phyloP scores from a whole-genome alignment of 2,113 vertebrate species.

The Heloderma charlesbogerti region DNA sequence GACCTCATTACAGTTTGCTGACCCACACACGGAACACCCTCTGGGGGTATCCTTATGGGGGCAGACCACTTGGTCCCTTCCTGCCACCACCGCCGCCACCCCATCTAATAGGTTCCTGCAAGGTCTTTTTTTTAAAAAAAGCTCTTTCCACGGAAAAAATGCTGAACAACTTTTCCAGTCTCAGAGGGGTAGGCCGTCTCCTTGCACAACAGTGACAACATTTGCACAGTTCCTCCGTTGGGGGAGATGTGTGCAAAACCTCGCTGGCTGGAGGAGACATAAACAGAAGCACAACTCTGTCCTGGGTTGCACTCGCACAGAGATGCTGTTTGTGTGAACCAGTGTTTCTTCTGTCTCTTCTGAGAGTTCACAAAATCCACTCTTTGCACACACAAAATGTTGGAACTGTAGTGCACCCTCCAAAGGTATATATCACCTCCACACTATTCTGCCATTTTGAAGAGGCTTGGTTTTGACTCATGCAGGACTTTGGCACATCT shows the following conservation, averaged over 20 bases:
- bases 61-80: not conserved
- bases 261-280: not conserved
- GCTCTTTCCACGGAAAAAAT: not conserved
- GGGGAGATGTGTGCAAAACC: not conserved
- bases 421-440: not conserved
- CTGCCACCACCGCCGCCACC: not conserved
- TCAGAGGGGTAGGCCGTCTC: conserved; percentile 42
- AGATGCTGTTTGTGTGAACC: not conserved
- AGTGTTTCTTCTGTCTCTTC: not conserved
- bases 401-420: not conserved
- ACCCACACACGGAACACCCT: conserved; percentile 19
- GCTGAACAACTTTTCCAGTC: conserved; percentile 56
- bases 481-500: not conserved
- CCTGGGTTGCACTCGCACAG: not conserved
- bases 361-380: not conserved
- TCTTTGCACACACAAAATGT: not conserved
- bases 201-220: not conserved
- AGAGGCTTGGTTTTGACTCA: not conserved
- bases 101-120: not conserved
- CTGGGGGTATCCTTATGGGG: not conserved
- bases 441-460: not conserved
- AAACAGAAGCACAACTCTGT: not conserved
- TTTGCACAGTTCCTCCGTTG: conserved; percentile 41
- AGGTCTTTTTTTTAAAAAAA: not conserved
- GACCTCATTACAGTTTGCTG: conserved; percentile 48